Conservation (phyloP, 2,888 invertebrate genomes). For the Stenoptilia bipunctidactyla region DNA sequence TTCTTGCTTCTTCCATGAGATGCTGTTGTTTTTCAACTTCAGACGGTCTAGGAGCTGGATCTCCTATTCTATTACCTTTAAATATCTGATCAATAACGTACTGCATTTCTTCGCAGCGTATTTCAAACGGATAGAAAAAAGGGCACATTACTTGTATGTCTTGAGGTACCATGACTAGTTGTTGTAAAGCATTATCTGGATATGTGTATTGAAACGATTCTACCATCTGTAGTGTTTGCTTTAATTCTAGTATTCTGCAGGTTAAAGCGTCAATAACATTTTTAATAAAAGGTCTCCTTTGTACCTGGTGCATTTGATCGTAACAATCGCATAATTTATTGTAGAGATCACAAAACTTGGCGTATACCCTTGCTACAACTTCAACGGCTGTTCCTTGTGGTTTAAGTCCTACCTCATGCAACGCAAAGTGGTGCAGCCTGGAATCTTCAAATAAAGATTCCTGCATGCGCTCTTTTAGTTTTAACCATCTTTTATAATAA, state of each 20-base stretch:
- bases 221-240: constrained; percentile 64
- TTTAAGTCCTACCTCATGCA: constrained; percentile 35
- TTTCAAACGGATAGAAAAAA: constrained; percentile 73
- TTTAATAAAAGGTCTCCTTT: constrained; percentile 69
- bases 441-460: constrained; percentile 34
- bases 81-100: constrained; percentile 54
- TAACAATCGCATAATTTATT: constrained; percentile 72
- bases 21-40: constrained; percentile 34
- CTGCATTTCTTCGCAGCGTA: constrained; percentile 51
- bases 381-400: constrained; percentile 60
- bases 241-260: constrained; percentile 71
- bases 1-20: constrained; percentile 28
- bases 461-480: constrained; percentile 16
- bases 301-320: constrained; percentile 74
- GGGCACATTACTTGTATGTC: constrained; percentile 76
- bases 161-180: constrained; percentile 77
- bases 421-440: constrained; percentile 39
- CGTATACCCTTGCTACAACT: constrained; percentile 59
- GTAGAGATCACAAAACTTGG: constrained; percentile 63
- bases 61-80: constrained; percentile 45
- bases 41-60: constrained; percentile 43
- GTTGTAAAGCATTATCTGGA: constrained; percentile 78
- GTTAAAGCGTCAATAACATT: constrained; percentile 71
- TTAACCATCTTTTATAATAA: constrained; percentile 1
- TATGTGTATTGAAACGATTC: constrained; percentile 76